These are phyloP conservation scores for Nesometra sesokonis DNA, from an alignment of 35 echinoderm and acorn worm genomes.

Conservation along the genomic window DNA sequence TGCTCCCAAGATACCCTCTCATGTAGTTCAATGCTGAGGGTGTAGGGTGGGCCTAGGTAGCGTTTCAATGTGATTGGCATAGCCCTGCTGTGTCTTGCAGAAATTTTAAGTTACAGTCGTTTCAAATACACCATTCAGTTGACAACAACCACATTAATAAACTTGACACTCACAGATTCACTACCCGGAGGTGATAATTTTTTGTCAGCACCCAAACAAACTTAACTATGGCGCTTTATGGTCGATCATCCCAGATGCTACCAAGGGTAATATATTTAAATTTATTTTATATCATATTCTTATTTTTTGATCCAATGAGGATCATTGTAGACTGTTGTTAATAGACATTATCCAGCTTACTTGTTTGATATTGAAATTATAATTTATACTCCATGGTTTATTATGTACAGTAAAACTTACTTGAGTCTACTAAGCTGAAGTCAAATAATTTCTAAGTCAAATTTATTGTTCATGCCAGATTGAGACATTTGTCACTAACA, in stretches of 20 bases:
- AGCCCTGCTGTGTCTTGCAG: not conserved
- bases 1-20: not conserved
- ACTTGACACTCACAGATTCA: not conserved
- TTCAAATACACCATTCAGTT: not conserved
- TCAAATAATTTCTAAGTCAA: too few relatives aligned
- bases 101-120: not conserved
- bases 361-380: too few relatives aligned
- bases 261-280: not conserved
- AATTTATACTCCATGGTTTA: too few relatives aligned
- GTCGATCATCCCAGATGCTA: not conserved
- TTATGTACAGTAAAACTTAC: too few relatives aligned
- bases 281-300: too few relatives aligned
- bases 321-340: too few relatives aligned
- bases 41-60: not conserved
- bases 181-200: not conserved
- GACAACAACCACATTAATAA: not conserved
- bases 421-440: too few relatives aligned
- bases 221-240: not conserved
- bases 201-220: not conserved
- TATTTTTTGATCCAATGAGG: too few relatives aligned
- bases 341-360: too few relatives aligned
- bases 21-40: not conserved
- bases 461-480: too few relatives aligned
- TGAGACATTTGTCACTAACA: too few relatives aligned
- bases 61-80: not conserved